A percentile compares a stretch with the other conserved stretches of the same genome.
phyloP scores from a whole-genome alignment of 2,888 invertebrate species.

The Eilema depressum region DNA sequence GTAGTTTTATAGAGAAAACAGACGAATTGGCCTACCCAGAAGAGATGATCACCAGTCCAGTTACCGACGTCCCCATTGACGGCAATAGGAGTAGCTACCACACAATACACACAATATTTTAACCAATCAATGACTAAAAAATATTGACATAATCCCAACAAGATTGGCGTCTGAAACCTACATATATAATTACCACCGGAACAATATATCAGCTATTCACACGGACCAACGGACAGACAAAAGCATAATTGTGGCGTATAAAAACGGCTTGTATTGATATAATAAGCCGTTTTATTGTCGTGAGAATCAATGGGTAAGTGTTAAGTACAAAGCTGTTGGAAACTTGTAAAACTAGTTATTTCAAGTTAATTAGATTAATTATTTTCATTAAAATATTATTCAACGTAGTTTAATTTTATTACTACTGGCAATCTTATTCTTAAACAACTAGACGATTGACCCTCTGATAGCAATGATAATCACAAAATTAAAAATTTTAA shows the following conservation, averaged over 20 bases:
- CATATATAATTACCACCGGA: slow-evolving; percentile 5
- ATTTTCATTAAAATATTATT: no score
- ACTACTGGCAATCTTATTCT: no score
- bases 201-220: slow-evolving; percentile 24
- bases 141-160: background rate
- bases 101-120: background rate
- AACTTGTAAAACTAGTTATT: background rate
- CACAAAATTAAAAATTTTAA: no score
- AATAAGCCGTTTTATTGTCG: slow-evolving; percentile 10
- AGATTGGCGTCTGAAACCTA: slow-evolving; percentile 31
- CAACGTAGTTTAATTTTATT: no score
- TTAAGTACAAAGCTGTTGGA: background rate
- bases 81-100: no score
- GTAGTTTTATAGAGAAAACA: no score
- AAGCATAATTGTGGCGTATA: slow-evolving; percentile 18
- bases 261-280: slow-evolving; percentile 16
- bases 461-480: no score
- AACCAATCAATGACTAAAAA: background rate
- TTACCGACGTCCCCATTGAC: no score
- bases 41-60: no score
- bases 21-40: no score
- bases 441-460: no score
- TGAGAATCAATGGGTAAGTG: slow-evolving; percentile 7
- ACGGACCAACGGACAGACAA: slow-evolving; percentile 27
- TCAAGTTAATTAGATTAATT: background rate